Conservation (phyloP, 2,113 vertebrate species). For the Procavia capensis region DNA sequence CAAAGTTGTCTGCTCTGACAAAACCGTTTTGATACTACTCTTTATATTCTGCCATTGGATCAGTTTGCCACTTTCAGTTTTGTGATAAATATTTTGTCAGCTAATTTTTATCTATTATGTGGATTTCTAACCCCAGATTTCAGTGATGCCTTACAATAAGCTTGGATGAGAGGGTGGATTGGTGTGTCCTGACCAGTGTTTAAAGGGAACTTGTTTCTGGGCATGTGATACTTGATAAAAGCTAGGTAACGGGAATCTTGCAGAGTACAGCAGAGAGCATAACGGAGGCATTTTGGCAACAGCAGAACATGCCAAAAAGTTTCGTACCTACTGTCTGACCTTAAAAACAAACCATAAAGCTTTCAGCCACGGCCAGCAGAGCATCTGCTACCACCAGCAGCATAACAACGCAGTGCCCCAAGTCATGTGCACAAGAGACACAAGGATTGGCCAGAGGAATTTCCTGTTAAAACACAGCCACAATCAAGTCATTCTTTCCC, state of each 20-base stretch:
- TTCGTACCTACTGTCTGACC: not conserved
- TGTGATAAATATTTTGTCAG: not conserved
- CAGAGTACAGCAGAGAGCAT: not conserved
- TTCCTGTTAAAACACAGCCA: slow-evolving; percentile 25
- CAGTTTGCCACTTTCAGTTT: not conserved
- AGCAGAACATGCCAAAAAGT: not conserved
- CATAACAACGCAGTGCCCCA: not conserved
- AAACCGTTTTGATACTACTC: not conserved
- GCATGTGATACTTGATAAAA: too few species aligned
- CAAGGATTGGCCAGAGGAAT: slow-evolving; percentile 47
- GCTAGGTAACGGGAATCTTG: not conserved
- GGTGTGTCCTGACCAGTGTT: not conserved
- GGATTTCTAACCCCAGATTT: not conserved
- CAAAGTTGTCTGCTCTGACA: not conserved
- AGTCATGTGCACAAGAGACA: not conserved
- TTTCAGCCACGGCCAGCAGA: not conserved
- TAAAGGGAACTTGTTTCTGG: not conserved
- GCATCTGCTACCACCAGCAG: not conserved
- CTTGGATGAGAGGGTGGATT: not conserved
- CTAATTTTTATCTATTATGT: not conserved
- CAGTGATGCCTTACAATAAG: not conserved
- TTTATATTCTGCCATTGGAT: not conserved
- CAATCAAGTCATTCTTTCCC: slow-evolving; percentile 34
- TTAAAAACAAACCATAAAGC: not conserved
- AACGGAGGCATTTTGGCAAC: not conserved